Conservation (phyloP, 2,113 vertebrate species). For the Tretioscincus oriximinensis region DNA sequence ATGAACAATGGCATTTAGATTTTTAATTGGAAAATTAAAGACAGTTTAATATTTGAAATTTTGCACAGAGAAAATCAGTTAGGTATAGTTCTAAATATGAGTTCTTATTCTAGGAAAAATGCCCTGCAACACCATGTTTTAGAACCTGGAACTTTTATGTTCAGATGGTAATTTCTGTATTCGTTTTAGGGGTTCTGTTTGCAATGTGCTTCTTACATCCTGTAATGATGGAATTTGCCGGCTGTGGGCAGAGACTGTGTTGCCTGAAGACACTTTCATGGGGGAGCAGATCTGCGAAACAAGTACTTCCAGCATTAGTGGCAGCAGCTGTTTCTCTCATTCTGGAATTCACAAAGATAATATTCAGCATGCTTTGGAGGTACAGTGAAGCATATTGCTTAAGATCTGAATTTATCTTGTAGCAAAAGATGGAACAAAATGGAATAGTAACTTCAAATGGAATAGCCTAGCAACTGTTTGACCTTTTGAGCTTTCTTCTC, state of each 20-base stretch:
- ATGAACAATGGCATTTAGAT: too few relatives aligned
- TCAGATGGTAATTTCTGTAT: slow-evolving; percentile 26
- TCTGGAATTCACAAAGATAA: slow-evolving; percentile 90
- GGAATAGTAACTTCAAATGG: too few relatives aligned
- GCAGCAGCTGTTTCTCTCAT: slow-evolving; percentile 70
- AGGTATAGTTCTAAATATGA: too few relatives aligned
- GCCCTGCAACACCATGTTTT: neutral
- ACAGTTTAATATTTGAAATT: too few relatives aligned
- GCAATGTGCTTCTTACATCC: slow-evolving; percentile 93
- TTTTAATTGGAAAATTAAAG: too few relatives aligned
- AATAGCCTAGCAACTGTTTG: too few relatives aligned
- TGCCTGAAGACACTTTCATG: slow-evolving; percentile 92
- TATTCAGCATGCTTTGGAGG: slow-evolving; percentile 96
- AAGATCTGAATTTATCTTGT: neutral
- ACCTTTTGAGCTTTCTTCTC: too few relatives aligned
- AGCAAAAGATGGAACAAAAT: too few relatives aligned
- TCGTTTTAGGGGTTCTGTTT: slow-evolving; percentile 86
- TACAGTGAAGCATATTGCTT: slow-evolving; percentile 44
- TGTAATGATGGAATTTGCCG: slow-evolving; percentile 95
- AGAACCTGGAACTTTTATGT: neutral
- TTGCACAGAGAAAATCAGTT: too few relatives aligned
- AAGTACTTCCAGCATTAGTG: slow-evolving; percentile 82
- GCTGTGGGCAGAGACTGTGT: slow-evolving; percentile 92
- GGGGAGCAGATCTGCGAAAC: slow-evolving; percentile 96
- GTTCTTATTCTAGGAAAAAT: neutral